Conservation (phyloP, 2,888 invertebrate species). For the Brachynemurus nebulosus region DNA sequence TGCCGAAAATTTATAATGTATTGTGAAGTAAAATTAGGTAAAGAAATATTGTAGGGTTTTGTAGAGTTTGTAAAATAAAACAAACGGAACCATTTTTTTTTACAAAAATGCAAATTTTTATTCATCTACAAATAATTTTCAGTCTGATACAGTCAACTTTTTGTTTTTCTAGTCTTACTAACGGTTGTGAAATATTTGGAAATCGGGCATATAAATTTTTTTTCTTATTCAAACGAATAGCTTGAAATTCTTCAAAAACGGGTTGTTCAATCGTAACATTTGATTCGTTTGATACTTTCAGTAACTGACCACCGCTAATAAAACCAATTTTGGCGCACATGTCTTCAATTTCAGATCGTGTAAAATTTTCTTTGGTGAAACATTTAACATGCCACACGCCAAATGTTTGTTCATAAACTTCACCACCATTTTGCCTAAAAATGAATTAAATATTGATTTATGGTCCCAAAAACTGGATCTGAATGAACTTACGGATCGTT, state of each 20-base stretch:
- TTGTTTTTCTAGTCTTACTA: neutral
- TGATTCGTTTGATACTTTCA: neutral
- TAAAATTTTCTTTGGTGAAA: conserved; percentile 35
- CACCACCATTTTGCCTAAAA: conserved; percentile 43
- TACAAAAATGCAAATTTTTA: neutral
- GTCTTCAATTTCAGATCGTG: conserved; percentile 38
- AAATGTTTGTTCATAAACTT: conserved; percentile 47
- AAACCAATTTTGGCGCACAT: conserved; percentile 51
- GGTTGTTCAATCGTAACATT: neutral
- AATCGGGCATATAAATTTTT: neutral
- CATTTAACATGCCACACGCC: conserved; percentile 64
- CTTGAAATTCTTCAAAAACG: neutral
- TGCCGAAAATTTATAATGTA: too few relatives aligned
- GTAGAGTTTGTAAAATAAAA: too few relatives aligned
- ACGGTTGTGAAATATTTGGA: neutral
- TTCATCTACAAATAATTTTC: neutral
- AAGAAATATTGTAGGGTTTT: too few relatives aligned
- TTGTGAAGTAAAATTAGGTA: too few relatives aligned
- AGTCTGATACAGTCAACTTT: neutral
- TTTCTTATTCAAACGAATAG: neutral
- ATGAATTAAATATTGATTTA: conserved; percentile 6
- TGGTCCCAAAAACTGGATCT: conserved; percentile 2
- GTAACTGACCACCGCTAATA: neutral
- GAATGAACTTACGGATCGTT: conserved; percentile 24
- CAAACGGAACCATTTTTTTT: neutral